A percentile compares a stretch with the other conserved stretches of the same genome.
phyloP scores from a whole-genome alignment of 2,888 invertebrate genomes.

The Cyclophora albipunctata region DNA sequence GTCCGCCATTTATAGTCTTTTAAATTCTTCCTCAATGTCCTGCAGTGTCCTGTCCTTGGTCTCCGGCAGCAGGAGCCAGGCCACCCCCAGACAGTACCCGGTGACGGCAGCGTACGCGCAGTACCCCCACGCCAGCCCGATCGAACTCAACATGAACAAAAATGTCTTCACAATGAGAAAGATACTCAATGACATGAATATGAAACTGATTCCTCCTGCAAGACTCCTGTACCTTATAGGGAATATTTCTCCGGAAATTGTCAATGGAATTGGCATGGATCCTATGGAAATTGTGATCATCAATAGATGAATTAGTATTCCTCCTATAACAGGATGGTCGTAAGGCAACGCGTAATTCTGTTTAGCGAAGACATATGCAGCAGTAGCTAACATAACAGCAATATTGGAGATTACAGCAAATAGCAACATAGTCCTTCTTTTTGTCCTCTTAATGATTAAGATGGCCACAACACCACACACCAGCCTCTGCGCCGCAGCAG shows the following conservation, averaged over 20 bases:
- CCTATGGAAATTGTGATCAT: slow-evolving; percentile 75
- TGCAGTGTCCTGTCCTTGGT: slow-evolving; percentile 46
- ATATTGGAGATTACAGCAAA: slow-evolving; percentile 30
- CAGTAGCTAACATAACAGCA: slow-evolving; percentile 29
- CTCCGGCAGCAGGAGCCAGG: slow-evolving; percentile 41
- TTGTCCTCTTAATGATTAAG: slow-evolving; percentile 37
- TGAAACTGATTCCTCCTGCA: slow-evolving; percentile 55
- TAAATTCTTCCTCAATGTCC: slow-evolving; percentile 37
- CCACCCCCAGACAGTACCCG: slow-evolving; percentile 34
- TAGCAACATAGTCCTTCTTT: slow-evolving; percentile 39
- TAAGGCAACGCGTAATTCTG: slow-evolving; percentile 23
- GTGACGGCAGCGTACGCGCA: slow-evolving; percentile 34
- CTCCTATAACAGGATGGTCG: slow-evolving; percentile 34
- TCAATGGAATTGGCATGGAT: slow-evolving; percentile 78
- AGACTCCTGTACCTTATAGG: slow-evolving; percentile 75
- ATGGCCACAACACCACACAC: slow-evolving; percentile 36
- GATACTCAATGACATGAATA: slow-evolving; percentile 27
- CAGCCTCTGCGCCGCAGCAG: slow-evolving; percentile 38
- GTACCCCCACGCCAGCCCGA: slow-evolving; percentile 31
- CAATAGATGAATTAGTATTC: slow-evolving; percentile 46
- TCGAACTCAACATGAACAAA: slow-evolving; percentile 16
- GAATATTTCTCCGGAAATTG: slow-evolving; percentile 81
- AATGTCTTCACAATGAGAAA: slow-evolving; percentile 29
- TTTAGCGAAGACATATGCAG: slow-evolving; percentile 37
- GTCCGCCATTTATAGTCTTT: no score